A percentile compares a stretch with the other conserved stretches of the same genome.
Evolutionary conservation across 2,113 vertebrate species (phyloP).

Genomic region (Polypterus senegalus): DNA sequence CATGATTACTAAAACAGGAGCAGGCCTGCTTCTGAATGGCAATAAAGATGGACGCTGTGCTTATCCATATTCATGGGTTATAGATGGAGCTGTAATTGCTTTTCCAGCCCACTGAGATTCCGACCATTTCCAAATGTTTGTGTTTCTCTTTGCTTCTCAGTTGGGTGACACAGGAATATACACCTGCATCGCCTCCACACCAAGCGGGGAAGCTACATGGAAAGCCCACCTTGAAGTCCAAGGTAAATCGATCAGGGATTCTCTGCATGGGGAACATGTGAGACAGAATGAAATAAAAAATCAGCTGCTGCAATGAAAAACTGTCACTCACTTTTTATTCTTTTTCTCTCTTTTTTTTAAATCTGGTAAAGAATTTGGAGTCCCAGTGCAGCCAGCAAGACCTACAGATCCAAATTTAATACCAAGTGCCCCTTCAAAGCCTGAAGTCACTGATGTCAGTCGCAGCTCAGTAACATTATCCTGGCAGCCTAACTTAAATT

Average conservation of each 20-base stretch:
- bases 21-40: background rate
- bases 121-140: conserved; percentile 33
- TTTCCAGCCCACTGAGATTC: conserved; percentile 33
- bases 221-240: conserved; percentile 88
- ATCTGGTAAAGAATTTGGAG: conserved; percentile 70
- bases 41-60: background rate
- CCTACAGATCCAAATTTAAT: conserved; percentile 94
- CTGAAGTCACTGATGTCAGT: conserved; percentile 83
- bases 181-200: conserved; percentile 85
- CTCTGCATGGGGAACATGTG: background rate
- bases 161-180: conserved; percentile 85
- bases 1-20: conserved; percentile 1
- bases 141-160: conserved; percentile 41
- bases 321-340: background rate
- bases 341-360: conserved; percentile 13
- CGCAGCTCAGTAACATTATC: conserved; percentile 77
- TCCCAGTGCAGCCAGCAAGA: conserved; percentile 80
- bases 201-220: conserved; percentile 91
- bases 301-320: conserved; percentile 3
- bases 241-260: conserved; percentile 49
- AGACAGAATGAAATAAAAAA: conserved; percentile 15
- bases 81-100: conserved; percentile 28
- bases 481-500: conserved; percentile 87
- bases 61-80: conserved; percentile 4
- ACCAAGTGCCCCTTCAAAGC: conserved; percentile 87